These are phyloP conservation scores for Proteles cristata DNA, from an alignment of 2,113 vertebrate species.

Conservation along the genomic window DNA sequence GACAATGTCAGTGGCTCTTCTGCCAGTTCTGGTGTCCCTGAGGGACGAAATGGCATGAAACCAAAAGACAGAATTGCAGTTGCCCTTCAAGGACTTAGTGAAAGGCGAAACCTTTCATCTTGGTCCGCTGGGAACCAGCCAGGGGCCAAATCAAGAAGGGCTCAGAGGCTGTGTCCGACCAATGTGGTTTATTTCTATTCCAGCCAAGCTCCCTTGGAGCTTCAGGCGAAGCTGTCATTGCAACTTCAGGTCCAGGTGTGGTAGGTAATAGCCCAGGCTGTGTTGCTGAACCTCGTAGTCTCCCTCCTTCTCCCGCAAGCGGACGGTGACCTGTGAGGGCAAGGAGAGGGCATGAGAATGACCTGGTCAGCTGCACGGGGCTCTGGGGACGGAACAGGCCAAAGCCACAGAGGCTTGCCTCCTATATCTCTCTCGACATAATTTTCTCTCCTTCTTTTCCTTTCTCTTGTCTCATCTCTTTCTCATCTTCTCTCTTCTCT, in stretches of 20 bases:
- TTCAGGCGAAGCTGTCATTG: neutral
- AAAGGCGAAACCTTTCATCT: neutral
- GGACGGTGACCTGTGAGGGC: neutral
- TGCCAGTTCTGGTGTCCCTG: neutral
- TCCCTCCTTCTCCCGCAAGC: conserved; percentile 34
- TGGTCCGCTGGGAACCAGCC: neutral
- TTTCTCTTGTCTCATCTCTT: neutral
- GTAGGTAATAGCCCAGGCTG: conserved; percentile 30
- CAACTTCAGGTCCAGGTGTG: conserved; percentile 40
- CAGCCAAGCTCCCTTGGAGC: neutral
- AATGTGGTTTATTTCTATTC: conserved; percentile 29
- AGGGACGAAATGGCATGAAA: too few species aligned
- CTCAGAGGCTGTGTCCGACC: neutral
- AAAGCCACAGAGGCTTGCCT: neutral
- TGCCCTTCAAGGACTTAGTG: neutral
- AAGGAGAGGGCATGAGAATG: neutral
- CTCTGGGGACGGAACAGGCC: too few species aligned
- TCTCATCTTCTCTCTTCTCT: neutral
- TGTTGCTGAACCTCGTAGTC: conserved; percentile 37
- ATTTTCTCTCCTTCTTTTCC: neutral
- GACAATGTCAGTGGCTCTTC: neutral
- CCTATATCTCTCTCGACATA: neutral
- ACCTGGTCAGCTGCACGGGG: too few species aligned
- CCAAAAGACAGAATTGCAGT: neutral
- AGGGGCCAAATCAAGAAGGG: neutral